These are phyloP conservation scores for Streblospio benedicti DNA, from an alignment of 1,140 invertebrate species.

Conservation along the genomic window DNA sequence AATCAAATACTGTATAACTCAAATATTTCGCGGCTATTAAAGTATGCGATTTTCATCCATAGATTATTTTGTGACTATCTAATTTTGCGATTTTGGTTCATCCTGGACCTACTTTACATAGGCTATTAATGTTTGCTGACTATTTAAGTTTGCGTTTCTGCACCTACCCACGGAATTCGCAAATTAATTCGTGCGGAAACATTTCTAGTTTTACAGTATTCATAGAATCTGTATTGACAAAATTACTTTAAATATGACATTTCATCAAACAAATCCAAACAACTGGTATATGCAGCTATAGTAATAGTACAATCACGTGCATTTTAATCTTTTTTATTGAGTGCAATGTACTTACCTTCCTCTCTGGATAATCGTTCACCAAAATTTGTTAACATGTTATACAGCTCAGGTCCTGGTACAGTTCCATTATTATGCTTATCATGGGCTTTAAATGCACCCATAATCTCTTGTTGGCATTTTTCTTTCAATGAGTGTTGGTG, in stretches of 20 bases:
- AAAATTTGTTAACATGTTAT: constrained; percentile 81
- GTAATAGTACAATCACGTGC: too few species aligned
- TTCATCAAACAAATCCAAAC: not conserved
- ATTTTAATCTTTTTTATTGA: not conserved
- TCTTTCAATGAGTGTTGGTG: constrained; percentile 79
- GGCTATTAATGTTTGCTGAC: too few species aligned
- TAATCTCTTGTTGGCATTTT: constrained; percentile 77
- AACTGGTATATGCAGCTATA: too few species aligned
- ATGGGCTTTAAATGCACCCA: constrained; percentile 77
- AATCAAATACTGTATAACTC: too few species aligned
- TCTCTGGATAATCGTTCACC: constrained; percentile 80
- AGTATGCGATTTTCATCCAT: too few species aligned
- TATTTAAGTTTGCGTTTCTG: too few species aligned
- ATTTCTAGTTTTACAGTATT: not conserved
- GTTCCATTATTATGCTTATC: constrained; percentile 66
- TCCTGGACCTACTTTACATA: too few species aligned
- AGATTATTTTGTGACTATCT: too few species aligned
- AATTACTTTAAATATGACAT: not conserved
- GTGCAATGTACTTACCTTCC: constrained; percentile 59
- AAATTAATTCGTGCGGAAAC: not conserved
- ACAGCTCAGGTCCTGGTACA: constrained; percentile 71
- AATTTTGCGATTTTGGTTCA: too few species aligned
- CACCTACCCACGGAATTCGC: too few species aligned
- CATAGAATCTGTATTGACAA: not conserved
- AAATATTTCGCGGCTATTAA: too few species aligned